Evolutionary conservation across 2,888 invertebrate species (phyloP), one percentile per base, ranked within the genome.

Genomic region (Celastrina argiolus): DNA sequence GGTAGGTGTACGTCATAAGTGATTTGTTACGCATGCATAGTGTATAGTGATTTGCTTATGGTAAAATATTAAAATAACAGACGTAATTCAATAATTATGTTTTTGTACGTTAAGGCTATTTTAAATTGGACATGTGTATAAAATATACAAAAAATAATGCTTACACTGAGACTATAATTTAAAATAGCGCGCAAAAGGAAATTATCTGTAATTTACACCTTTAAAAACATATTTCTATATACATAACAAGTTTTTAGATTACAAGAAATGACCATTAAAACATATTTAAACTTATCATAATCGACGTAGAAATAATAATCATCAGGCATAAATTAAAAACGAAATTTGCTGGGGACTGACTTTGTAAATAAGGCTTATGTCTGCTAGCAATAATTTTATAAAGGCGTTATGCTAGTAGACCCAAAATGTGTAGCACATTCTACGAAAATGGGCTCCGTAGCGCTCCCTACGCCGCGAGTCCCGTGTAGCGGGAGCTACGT

Each of bases 401-500:
- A 31, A 6, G 18, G 10, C 18, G 8, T 7, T 18, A 10, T 45
- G 18, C 16, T 45, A 7, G 8, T 18, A 18, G 18, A 18, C 3
- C 18, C 16, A 45, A 45, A 45, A 45, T 18, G 2, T n/a, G 16
- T 16, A 58, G 58, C 14, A n/a, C 10, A 10, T 16, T 31, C 58
- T 31, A 58, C 58, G 8, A 2, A 31, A 28, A 58, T 14, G 28
- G 14, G 14, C 7, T 58, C 16, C 31, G 31, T 58, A 58, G 58
- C 58, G 28, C 31, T 58, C 31, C 58, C 59, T 59, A 59, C 59
- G 56, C 6, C 51, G 51, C 28, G 36, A 31, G 59, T 59, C 34
- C 59, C 31, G 34, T 58, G 58, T 34, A 58, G 36, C 59, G 34
- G 10, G 2, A 4, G 18, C 59, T 59, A 59, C 59, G 59, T 7